Evolutionary conservation across 35 echinoderm and acorn worm species (phyloP), one percentile per base, ranked within the genome.

Genomic region (Diadema setosum): DNA sequence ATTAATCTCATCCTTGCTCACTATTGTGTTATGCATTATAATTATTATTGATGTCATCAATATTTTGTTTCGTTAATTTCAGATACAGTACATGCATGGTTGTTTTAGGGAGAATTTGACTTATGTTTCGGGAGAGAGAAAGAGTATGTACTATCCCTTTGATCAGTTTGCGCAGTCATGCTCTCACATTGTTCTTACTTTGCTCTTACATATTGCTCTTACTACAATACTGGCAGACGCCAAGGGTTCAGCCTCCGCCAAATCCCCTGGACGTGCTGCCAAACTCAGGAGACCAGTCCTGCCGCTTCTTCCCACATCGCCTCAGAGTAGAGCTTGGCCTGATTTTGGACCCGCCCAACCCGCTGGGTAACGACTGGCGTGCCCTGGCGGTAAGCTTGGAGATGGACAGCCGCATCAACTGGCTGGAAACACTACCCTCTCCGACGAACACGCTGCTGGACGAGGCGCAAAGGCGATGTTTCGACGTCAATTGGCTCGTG

Each of bases 321-420:
- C 63, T 67, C 5, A 48, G 84, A 27, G 63, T 74, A 23, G 58
- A 81, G 37, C 57, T 92, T 35, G 65, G 81, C 24, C 3, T 30
- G 5, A 75, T 93, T 3, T 70, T 97, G 9, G 95, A 97, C 21
- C 95, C 91, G 4, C 50, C 42, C 2, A 58, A 56, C 37, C 8
- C 75, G n/a, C 40, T 91, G 1, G 87, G 91, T 1, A 93, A 97
- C 25, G 95, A 97, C 84, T 97, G 95, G 95, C 69, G 95, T 1
- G 81, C 93, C 23, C 60, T 97, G 21, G 95, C 95, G 35, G 65
- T 49, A 32, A 91, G 82, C 5, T 34, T 97, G 21, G 73, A 86
- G 15, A 30, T 93, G 58, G 95, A 97, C 63, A 36, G 70, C 0
- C 45, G 48, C 6, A 93, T 97, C 14, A 87, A 75, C 11, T 46